Base-by-base conservation (phyloP, 1,140 invertebrate genomes). In the Drosophila aff. region DNA sequence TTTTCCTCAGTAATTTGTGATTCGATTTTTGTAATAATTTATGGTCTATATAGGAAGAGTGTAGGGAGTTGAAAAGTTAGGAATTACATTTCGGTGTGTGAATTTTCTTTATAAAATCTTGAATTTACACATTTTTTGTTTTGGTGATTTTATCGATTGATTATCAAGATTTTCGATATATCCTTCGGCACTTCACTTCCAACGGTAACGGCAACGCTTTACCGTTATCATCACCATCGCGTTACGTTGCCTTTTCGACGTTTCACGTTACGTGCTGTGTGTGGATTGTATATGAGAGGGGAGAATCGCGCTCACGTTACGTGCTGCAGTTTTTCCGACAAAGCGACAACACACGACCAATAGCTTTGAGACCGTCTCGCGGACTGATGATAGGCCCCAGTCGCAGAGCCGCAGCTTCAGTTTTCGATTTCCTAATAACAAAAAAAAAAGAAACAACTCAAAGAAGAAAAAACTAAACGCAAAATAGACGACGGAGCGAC, bases 281-380 rank as follows among this genome's bases (percentile, higher is more conserved):
- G 55, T 50, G 59, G 66, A 44, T 33, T 53, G 52, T 64, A 64
- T 64, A 50, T 62, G 52, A 26, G 47, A 49, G 52, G 33, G 21
- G 62, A 69, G 76, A 62, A 71, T 72, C 40, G 65, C 71, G 67
- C 64, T 61, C 74, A 52, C 60, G 57, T 59, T 68, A 71, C 67
- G 74, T 65, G 72, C 72, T 66, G 68, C 73, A 69, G 64, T 78
- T 79, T 72, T 85, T 77, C 85, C 85, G 84, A 89, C 85, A 84
- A 62, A 90, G 85, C 84, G 84, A 89, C 90, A 85, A 91, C 89
- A 91, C 89, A 91, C 89, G 89, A 91, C 89, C 89, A 91, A 89
- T 85, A 91, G 89, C 90, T 91, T 91, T 91, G 89, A 91, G 89
- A 91, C 89, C 89, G 89, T 91, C 89, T 91, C 89, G 79, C 84